Evolutionary conservation across 2,797 vertebrate genomes (phyloP), one percentile per base, ranked within the genome.

Genomic region (Prionace glauca): DNA sequence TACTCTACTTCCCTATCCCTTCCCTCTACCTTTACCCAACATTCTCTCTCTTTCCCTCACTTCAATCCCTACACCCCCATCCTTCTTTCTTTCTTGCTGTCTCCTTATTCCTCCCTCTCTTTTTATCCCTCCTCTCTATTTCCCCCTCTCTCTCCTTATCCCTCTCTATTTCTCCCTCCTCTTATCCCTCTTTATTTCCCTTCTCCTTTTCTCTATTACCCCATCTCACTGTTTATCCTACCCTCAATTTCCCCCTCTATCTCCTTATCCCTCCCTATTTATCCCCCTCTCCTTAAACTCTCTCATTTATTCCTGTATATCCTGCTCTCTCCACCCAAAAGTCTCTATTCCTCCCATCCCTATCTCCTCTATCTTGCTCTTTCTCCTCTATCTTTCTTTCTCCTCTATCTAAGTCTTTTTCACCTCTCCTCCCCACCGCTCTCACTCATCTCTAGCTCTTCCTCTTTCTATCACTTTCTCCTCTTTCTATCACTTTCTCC

Each of bases 281-380:
- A 18, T 36, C 65, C 4, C 22, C 29, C 8, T 32, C 22, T 14
- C 65, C 60, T 77, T 67, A 50, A 50, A 56, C 79, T 36, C 18
- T 96, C 96, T 96, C 95, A 50, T 50, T 50, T 50, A 50, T 50
- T 96, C 96, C 96, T 95, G 97, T 96, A 96, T 96, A 77, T 96
- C 96, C 9, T 65, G 60, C 94, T 56, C 72, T 74, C 71, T 14
- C 62, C 62, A 50, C 2, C 45, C 14, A 65, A 96, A 96, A 96
- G 96, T 50, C 24, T 96, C 96, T 96, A 95, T 96, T 96, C 96
- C 95, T 96, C 96, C 96, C 95, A 96, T 95, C 41, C n/a, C 96
- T 90, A 91, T 95, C 81, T 95, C 95, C 96, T 8, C 62, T 65
- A 65, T 50, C 84, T 9, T 22, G 26, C 84, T 20, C 20, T 3